These are phyloP conservation scores for Listronotus oregonensis DNA, from an alignment of 1,140 invertebrate species.

Conservation along the genomic window DNA sequence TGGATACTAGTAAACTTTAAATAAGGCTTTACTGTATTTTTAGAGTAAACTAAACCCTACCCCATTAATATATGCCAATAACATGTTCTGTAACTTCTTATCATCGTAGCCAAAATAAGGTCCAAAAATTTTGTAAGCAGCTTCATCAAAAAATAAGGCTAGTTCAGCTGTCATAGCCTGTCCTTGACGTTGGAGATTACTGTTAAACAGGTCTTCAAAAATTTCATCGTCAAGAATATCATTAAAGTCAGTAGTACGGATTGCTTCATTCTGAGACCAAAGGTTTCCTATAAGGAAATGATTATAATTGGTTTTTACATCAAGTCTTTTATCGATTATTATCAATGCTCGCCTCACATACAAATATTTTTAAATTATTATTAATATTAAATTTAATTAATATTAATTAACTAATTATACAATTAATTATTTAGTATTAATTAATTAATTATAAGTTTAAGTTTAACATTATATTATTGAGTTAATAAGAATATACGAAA, in stretches of 20 bases:
- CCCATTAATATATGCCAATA: conserved; percentile 76
- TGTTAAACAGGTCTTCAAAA: conserved; percentile 10
- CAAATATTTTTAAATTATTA: too few relatives aligned
- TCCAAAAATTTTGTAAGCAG: conserved; percentile 71
- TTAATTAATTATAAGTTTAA: too few relatives aligned
- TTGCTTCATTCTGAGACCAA: conserved; percentile 13
- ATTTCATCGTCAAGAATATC: conserved; percentile 34
- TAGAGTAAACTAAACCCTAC: conserved; percentile 55
- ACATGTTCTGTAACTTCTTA: conserved; percentile 68
- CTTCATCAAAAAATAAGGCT: conserved; percentile 75
- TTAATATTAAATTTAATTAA: too few relatives aligned
- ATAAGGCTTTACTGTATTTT: not conserved
- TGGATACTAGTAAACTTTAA: too few relatives aligned
- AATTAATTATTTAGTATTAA: too few relatives aligned
- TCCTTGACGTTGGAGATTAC: conserved; percentile 33
- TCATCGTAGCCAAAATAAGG: conserved; percentile 70
- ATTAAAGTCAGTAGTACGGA: conserved; percentile 16
- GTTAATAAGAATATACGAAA: too few relatives aligned
- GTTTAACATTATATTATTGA: too few relatives aligned
- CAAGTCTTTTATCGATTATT: too few relatives aligned
- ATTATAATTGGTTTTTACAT: conserved; percentile 4
- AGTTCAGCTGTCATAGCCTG: conserved; percentile 61
- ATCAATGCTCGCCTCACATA: too few relatives aligned
- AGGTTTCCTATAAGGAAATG: not conserved
- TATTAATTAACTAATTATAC: too few relatives aligned